These are phyloP conservation scores for Heloderma charlesbogerti DNA, from an alignment of 2,113 vertebrate species.

Conservation along the genomic window DNA sequence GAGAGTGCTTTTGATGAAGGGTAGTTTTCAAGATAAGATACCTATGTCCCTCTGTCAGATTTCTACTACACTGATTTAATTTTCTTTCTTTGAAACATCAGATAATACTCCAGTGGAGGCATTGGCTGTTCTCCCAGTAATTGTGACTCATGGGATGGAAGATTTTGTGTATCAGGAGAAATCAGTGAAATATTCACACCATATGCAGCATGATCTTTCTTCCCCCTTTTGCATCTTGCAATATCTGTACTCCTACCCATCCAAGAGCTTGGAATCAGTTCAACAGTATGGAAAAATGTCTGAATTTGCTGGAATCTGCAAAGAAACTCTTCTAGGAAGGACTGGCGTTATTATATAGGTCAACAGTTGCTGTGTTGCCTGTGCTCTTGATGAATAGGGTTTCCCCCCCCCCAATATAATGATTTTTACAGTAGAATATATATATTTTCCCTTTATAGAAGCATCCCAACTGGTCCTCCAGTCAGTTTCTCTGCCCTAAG, in stretches of 20 bases:
- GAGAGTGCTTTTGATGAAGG: background rate
- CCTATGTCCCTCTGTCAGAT: background rate
- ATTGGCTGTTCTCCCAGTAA: background rate
- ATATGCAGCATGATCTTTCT: background rate
- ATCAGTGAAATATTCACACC: background rate
- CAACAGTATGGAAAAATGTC: background rate
- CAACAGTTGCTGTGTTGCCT: background rate
- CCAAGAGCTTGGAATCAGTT: background rate
- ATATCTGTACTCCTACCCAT: background rate
- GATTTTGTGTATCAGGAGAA: slow-evolving; percentile 2
- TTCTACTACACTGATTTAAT: background rate
- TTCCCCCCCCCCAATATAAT: background rate
- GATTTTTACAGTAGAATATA: background rate
- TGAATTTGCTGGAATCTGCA: background rate
- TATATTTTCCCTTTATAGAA: background rate
- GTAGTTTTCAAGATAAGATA: background rate
- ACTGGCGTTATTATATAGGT: background rate
- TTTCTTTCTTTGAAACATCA: background rate
- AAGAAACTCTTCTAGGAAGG: background rate
- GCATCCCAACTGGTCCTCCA: background rate
- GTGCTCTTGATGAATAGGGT: background rate
- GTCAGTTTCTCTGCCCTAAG: background rate
- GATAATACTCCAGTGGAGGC: background rate
- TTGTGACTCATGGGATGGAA: background rate
- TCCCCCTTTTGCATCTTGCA: background rate